Conservation (phyloP, 2,797 vertebrate genomes). For the Rhinophrynus dorsalis region DNA sequence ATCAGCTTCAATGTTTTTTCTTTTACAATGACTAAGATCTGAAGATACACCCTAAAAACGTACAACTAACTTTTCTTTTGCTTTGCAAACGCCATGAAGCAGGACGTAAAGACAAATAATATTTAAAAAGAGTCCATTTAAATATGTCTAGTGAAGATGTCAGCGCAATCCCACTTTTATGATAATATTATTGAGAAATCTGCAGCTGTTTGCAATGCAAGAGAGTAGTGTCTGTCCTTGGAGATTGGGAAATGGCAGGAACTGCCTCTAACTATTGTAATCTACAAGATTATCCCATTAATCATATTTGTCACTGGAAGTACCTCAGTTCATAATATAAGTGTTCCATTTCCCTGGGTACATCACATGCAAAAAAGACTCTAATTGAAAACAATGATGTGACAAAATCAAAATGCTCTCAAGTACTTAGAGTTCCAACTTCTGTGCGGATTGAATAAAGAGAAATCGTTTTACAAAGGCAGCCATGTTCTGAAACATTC, state of each 20-base stretch:
- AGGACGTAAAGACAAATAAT: too few species aligned
- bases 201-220: constrained; percentile 62
- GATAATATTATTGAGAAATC: constrained; percentile 54
- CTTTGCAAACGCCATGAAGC: too few species aligned
- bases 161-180: constrained; percentile 33
- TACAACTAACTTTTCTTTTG: too few species aligned
- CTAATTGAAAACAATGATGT: constrained; percentile 56
- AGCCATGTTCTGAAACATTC: neutral
- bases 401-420: constrained; percentile 52
- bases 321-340: constrained; percentile 54
- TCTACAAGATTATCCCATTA: constrained; percentile 62
- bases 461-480: neutral
- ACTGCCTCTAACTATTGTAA: constrained; percentile 63
- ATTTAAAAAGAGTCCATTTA: neutral
- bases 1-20: too few species aligned
- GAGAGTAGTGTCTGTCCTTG: constrained; percentile 50
- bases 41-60: too few species aligned
- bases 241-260: constrained; percentile 58
- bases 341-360: constrained; percentile 55
- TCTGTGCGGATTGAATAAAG: constrained; percentile 28
- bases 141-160: neutral
- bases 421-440: constrained; percentile 43
- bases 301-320: constrained; percentile 60
- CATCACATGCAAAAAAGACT: constrained; percentile 49
- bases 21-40: too few species aligned